A percentile compares a stretch with the other conserved stretches of the same genome.
These are phyloP conservation scores for Toxonevra muliebris DNA, from an alignment of 2,888 invertebrate genomes.

Conservation along the genomic window DNA sequence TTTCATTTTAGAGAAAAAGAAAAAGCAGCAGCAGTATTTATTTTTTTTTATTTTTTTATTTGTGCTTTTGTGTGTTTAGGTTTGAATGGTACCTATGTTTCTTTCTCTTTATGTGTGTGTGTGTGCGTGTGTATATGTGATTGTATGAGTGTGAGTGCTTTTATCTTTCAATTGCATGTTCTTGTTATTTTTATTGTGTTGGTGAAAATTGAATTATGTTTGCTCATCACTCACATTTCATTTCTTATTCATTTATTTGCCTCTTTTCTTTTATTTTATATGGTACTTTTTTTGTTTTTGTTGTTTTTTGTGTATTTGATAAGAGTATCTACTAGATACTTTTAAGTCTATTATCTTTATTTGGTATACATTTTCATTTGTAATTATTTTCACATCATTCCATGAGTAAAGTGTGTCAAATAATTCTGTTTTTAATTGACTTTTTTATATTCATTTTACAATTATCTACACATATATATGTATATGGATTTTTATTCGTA, in stretches of 20 bases:
- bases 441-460: no score
- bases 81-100: constrained; percentile 22
- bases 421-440: no score
- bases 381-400: no score
- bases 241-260: constrained; percentile 26
- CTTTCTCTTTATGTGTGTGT: constrained; percentile 5
- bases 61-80: constrained; percentile 5
- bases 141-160: no score
- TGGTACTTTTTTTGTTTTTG: background rate
- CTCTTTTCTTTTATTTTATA: constrained; percentile 6
- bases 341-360: no score
- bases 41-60: constrained; percentile 20
- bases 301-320: background rate
- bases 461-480: no score
- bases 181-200: constrained; percentile 22
- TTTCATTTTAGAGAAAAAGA: constrained; percentile 39
- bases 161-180: constrained; percentile 10
- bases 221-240: constrained; percentile 34
- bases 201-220: constrained; percentile 37
- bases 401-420: no score
- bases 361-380: no score
- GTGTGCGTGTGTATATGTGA: no score
- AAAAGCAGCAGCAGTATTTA: background rate
- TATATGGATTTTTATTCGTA: no score
- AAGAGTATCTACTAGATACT: no score